Evolutionary conservation across 37 sponge, comb jelly and placozoan genomes (phyloP).

Genomic region (Bolinopsis microptera): DNA sequence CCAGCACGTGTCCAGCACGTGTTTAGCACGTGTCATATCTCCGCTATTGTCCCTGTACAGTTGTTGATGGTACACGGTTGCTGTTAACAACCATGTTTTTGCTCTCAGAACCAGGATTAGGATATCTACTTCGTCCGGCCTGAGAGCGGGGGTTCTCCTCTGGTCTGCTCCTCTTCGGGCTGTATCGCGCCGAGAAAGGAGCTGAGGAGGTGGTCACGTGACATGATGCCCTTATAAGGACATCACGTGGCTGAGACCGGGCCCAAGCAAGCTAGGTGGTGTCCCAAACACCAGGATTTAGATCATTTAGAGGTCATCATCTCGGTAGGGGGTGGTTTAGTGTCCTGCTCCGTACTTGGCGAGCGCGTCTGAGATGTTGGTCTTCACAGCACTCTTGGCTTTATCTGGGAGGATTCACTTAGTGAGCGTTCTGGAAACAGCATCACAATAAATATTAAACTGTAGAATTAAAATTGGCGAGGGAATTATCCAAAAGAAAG

Average conservation of each 20-base stretch:
- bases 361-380: background rate
- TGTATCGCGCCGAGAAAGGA: background rate
- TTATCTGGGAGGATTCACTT: background rate
- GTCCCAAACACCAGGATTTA: background rate
- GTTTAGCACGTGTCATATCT: too few species aligned
- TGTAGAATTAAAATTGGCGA: too few species aligned
- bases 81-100: too few species aligned
- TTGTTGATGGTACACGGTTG: too few species aligned
- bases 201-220: background rate
- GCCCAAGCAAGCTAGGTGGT: background rate
- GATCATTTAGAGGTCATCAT: background rate
- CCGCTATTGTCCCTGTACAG: too few species aligned
- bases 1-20: too few species aligned
- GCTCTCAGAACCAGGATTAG: conserved; percentile 33
- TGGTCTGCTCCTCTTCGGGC: background rate
- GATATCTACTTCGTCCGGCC: conserved; percentile 63
- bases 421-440: background rate
- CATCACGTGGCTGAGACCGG: conserved; percentile 6
- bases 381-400: too few species aligned
- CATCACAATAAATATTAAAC: background rate
- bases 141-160: background rate
- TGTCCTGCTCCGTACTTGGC: conserved; percentile 6
- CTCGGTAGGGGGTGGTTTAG: background rate
- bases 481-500: too few species aligned
- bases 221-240: too few species aligned